These are phyloP conservation scores for Phasia obesa DNA, from an alignment of 2,888 invertebrate species.

Conservation along the genomic window DNA sequence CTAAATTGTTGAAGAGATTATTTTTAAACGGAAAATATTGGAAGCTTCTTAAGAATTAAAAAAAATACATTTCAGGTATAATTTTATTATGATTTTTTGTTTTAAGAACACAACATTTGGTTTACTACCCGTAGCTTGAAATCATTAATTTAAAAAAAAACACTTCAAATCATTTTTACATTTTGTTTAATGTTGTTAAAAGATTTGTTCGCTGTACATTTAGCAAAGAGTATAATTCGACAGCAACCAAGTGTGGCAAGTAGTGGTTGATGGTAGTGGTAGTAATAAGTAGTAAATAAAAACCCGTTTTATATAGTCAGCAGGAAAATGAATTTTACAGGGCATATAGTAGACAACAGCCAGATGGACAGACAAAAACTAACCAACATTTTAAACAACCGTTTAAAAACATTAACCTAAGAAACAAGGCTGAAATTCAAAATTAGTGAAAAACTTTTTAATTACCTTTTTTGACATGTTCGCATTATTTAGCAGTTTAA, in stretches of 20 bases:
- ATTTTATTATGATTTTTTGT: constrained; percentile 49
- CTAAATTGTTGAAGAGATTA: constrained; percentile 12
- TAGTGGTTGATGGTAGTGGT: constrained; percentile 33
- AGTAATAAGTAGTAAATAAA: constrained; percentile 41
- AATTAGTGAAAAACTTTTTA: constrained; percentile 33
- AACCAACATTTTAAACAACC: no score
- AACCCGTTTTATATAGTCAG: constrained; percentile 19
- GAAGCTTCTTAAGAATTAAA: constrained; percentile 1
- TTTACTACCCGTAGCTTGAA: constrained; percentile 65
- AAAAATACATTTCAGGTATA: constrained; percentile 35
- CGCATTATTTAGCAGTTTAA: constrained; percentile 24
- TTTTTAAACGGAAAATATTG: constrained; percentile 16
- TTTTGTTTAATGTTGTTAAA: constrained; percentile 8
- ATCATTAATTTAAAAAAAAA: constrained; percentile 63
- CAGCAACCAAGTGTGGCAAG: constrained; percentile 66
- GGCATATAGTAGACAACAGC: constrained; percentile 1
- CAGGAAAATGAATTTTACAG: background rate
- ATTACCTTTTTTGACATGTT: constrained; percentile 26
- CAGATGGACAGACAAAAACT: background rate
- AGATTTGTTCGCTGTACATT: constrained; percentile 15
- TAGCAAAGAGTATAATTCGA: constrained; percentile 1
- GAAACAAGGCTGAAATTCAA: constrained; percentile 36
- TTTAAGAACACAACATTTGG: constrained; percentile 47
- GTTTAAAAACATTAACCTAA: constrained; percentile 42
- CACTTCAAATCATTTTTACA: constrained; percentile 37